Percentiles rank a stretch among this genome's conserved stretches.
These are phyloP conservation scores for Phoebastria nigripes DNA, from an alignment of 2,797 vertebrate genomes.

Conservation along the genomic window DNA sequence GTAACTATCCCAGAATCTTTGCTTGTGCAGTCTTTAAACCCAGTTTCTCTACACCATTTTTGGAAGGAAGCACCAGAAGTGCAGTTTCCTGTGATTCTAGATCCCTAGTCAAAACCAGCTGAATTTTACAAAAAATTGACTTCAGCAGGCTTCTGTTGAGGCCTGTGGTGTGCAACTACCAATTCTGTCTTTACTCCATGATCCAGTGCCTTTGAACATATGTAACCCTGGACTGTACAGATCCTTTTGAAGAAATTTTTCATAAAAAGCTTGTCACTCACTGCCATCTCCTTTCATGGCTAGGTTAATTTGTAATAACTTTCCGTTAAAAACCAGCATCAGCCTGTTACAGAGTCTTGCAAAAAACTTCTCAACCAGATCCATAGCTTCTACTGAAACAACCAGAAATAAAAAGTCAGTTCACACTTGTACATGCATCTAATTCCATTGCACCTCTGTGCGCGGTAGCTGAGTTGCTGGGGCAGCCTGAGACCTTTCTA, in stretches of 20 bases:
- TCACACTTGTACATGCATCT: not conserved
- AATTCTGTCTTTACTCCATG: not conserved
- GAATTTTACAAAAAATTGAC: not conserved
- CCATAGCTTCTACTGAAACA: not conserved
- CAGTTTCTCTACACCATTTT: not conserved
- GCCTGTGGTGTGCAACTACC: not conserved
- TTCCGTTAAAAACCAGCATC: not conserved
- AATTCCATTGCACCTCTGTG: not conserved
- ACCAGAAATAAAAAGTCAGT: not conserved
- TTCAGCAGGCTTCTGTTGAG: not conserved
- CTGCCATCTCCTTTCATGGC: not conserved
- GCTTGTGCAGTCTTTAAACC: not conserved
- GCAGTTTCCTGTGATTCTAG: not conserved
- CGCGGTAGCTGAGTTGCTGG: not conserved
- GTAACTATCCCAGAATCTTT: not conserved
- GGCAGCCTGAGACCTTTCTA: not conserved
- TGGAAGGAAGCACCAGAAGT: not conserved
- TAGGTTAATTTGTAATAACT: not conserved
- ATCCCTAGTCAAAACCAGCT: not conserved
- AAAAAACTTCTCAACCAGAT: not conserved
- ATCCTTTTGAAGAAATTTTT: not conserved
- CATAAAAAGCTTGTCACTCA: not conserved
- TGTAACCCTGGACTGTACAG: not conserved
- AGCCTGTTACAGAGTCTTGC: not conserved
- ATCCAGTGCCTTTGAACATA: not conserved